Percentiles rank a stretch among this genome's conserved stretches.
Evolutionary conservation across 2,113 vertebrate genomes (phyloP).

Genomic region (human): DNA sequence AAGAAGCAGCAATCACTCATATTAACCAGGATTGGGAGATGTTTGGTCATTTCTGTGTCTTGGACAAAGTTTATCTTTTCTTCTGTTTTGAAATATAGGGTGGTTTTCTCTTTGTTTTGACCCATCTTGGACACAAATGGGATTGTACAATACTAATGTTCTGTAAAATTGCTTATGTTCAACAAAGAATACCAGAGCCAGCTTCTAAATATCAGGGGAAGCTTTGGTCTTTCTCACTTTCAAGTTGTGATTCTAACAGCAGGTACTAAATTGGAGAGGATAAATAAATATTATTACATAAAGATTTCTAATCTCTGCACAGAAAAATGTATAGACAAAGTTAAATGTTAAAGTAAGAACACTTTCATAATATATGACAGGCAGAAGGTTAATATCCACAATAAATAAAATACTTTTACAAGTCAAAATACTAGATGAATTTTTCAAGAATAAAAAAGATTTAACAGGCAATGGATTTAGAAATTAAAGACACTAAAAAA

Average conservation of each 20-base stretch:
- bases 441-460: neutral
- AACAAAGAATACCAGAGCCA: neutral
- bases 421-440: neutral
- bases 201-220: neutral
- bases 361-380: neutral
- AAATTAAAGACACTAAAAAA: neutral
- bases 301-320: neutral
- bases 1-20: neutral
- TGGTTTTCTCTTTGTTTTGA: neutral
- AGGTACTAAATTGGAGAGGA: neutral
- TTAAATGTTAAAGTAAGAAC: neutral
- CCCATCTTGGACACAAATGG: neutral
- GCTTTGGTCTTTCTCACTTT: neutral
- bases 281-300: neutral
- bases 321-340: neutral
- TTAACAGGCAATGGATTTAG: neutral
- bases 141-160: neutral
- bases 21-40: accelerated
- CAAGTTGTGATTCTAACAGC: neutral
- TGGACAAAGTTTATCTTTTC: neutral
- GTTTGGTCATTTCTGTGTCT: neutral
- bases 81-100: neutral
- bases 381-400: neutral
- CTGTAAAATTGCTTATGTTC: neutral
- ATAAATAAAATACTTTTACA: neutral